Percentiles rank a stretch among this genome's conserved stretches.
phyloP scores from a whole-genome alignment of 2,113 vertebrate species.

The Marcusenius ussheri region DNA sequence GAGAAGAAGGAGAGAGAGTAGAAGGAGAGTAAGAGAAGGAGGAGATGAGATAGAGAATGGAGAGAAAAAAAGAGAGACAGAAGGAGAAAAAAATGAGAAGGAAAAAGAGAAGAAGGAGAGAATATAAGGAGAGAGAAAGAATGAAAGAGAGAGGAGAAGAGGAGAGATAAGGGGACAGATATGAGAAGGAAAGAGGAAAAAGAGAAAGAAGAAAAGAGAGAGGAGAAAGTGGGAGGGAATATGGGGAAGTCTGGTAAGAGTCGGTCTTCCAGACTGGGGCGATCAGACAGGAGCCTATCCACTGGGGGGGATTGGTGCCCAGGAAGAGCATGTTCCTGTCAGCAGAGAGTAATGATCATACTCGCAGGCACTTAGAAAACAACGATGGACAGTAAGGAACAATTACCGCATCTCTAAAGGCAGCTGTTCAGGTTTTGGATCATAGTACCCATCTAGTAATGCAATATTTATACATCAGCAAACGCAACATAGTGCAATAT shows the following conservation, averaged over 20 bases:
- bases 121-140: background rate
- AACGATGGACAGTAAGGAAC: background rate
- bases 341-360: background rate
- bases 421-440: background rate
- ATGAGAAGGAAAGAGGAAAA: background rate
- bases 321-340: background rate
- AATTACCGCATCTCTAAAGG: background rate
- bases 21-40: too few species aligned
- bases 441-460: background rate
- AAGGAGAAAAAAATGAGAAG: constrained; percentile 32
- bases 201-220: background rate
- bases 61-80: background rate
- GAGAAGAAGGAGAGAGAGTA: too few species aligned
- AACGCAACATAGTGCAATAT: background rate
- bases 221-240: background rate
- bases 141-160: constrained; percentile 15
- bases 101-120: constrained; percentile 25
- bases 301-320: background rate
- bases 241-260: constrained; percentile 14
- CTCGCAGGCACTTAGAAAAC: background rate
- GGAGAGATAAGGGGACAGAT: background rate
- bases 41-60: too few species aligned
- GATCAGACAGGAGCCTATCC: constrained; percentile 20
- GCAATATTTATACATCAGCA: background rate
- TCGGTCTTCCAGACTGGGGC: background rate